Base-by-base conservation (phyloP, 2,888 invertebrate genomes). In the Zaprionus obscuricornis region DNA sequence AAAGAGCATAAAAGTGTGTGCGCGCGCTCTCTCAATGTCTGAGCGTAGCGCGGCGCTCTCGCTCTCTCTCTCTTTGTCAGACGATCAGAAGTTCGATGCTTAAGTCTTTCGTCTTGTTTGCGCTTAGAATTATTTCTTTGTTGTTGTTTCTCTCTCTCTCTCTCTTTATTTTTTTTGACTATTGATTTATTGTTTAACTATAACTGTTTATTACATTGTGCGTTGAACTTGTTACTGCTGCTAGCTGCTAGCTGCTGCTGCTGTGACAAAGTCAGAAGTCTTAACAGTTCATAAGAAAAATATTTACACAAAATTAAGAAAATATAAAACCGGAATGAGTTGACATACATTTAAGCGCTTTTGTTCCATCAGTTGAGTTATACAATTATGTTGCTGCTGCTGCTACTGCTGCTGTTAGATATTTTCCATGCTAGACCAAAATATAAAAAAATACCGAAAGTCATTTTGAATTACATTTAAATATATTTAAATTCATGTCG, bases 201-300 rank as follows among this genome's bases (percentile, higher is more conserved):
- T 86, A 81, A 81, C 81, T 81, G 81, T 81, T 74, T 69, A 57
- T 62, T 86, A 62, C 67, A 81, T 84, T 76, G 81, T 83, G 62
- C 52, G 56, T 66, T 63, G 40, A 68, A 50, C 50, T 52, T 54
- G 57, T 36, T 52, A 29, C 40, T 24, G 33, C 26, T n/a, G n/a
- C n/a, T n/a, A n/a, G n/a, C n/a, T n/a, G n/a, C n/a, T n/a, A n/a
- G n/a, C n/a, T n/a, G n/a, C n/a, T n/a, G n/a, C n/a, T n/a, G n/a
- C n/a, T n/a, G n/a, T n/a, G n/a, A n/a, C n/a, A n/a, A n/a, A n/a
- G 22, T 36, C 34, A 36, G 36, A 42, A 57, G 56, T 29, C 27
- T 43, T 47, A 29, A 57, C 66, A 43, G 50, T 70, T 43, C 17
- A 14, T 43, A 2, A n/a, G 31, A n/a, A 31, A 13, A 31, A 2